These are phyloP conservation scores for Varroa destructor DNA, from an alignment of 1,140 invertebrate species.

Conservation along the genomic window DNA sequence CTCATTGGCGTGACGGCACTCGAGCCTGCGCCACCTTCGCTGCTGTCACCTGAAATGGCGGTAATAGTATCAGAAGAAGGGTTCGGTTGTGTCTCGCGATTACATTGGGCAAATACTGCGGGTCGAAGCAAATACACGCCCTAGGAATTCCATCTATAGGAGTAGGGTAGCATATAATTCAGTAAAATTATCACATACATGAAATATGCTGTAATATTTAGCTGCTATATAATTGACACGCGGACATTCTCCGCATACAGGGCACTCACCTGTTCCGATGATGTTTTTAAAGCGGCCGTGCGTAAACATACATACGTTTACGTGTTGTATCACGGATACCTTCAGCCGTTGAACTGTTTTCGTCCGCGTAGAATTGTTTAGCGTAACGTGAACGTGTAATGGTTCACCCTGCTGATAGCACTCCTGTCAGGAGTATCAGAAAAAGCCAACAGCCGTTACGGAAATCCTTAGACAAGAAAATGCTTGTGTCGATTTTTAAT, in stretches of 20 bases:
- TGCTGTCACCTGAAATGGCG: constrained; percentile 1
- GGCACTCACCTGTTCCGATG: constrained; percentile 30
- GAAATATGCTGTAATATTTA: neutral
- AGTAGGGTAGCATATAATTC: neutral
- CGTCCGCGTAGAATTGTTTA: constrained; percentile 33
- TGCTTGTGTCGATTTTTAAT: too few relatives aligned
- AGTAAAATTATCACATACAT: neutral
- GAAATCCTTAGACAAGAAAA: too few relatives aligned
- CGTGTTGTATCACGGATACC: constrained; percentile 33
- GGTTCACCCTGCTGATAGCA: constrained; percentile 31
- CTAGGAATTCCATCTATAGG: neutral
- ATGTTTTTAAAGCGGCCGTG: constrained; percentile 35
- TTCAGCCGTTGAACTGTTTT: constrained; percentile 33
- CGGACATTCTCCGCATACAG: too few relatives aligned
- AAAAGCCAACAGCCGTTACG: too few relatives aligned
- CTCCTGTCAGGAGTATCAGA: constrained; percentile 10
- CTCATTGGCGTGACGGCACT: constrained; percentile 20
- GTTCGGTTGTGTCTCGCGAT: too few relatives aligned
- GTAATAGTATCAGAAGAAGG: too few relatives aligned
- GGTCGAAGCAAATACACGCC: neutral
- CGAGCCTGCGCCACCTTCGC: constrained; percentile 16
- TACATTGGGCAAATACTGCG: neutral
- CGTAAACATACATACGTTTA: constrained; percentile 35
- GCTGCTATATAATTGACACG: neutral
- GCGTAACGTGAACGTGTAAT: constrained; percentile 31